Base-by-base conservation (phyloP, 1,140 invertebrate genomes). In the Coboldia fuscipes region DNA sequence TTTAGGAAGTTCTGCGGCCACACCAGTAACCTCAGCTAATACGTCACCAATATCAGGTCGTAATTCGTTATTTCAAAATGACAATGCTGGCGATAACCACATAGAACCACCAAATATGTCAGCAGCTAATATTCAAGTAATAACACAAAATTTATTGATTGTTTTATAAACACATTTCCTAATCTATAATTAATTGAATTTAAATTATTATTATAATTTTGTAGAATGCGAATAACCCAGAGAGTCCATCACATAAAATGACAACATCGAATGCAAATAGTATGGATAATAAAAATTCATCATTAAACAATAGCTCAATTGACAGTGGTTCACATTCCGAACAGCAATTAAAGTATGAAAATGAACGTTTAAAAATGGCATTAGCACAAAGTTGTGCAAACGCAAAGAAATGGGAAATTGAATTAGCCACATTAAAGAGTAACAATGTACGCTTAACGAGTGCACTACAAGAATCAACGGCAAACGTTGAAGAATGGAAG, bases 401-500 rank as follows among this genome's bases (percentile, higher is more conserved):
- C 63, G 88, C 88, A 2, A 96, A 96, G 60, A 96, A 97, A 56
- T 97, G 90, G 90, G 90, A 97, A 67, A 74, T 96, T 31, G 90
- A 97, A 61, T 60, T 97, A 41, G 79, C 85, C 37, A 94, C 89
- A 6, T 62, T 97, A 40, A 96, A 96, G 61, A 93, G 83, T 45
- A 96, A 94, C 56, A 97, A 97, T 59, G 71, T 82, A 12, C 70
- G 89, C 45, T 62, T 97, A 45, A 96, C 90, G 7, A 85, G 83
- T 46, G 90, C 90, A 8, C 65, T 97, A 32, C 90, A 97, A 60
- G 92, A 97, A 59, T 92, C 84, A 41, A 96, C 88, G 18, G 82
- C 88, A 26, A 97, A 97, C 61, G 90, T 97, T 6, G 90, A 97
- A 47, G 89, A 96, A 55, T 97, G 92, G 92, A 96, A 97, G 61